phyloP scores from a whole-genome alignment of 2,888 invertebrate genomes.

The Limenitis camilla region DNA sequence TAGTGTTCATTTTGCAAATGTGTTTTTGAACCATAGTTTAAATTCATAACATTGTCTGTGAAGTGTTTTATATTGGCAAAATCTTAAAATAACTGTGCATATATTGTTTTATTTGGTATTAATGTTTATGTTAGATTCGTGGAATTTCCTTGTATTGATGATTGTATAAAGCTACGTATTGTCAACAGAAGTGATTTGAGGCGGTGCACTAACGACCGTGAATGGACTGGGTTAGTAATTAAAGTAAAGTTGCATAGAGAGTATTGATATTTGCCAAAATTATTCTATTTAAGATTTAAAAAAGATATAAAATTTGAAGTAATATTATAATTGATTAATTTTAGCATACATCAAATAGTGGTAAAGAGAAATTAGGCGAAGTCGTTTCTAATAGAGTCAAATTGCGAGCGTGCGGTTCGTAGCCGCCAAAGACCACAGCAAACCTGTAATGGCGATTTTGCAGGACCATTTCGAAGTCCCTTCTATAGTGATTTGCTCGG shows the following conservation, averaged over 20 bases:
- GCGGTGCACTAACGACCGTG: constrained; percentile 71
- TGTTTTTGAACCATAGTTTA: constrained; percentile 37
- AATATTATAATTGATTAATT: constrained; percentile 8
- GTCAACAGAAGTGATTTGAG: constrained; percentile 56
- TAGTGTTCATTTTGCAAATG: constrained; percentile 55
- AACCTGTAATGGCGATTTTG: constrained; percentile 99
- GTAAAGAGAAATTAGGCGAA: constrained; percentile 65
- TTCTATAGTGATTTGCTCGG: constrained; percentile 97
- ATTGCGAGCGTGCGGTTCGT: constrained; percentile 71
- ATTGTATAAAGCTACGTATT: constrained; percentile 55
- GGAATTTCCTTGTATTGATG: constrained; percentile 67
- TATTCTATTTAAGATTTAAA: background rate
- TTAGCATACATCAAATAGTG: constrained; percentile 62
- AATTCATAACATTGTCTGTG: constrained; percentile 17
- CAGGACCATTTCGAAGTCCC: constrained; percentile 99
- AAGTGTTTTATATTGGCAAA: constrained; percentile 18
- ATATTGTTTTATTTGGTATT: constrained; percentile 22
- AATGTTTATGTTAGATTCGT: constrained; percentile 58
- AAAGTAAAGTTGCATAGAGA: constrained; percentile 60
- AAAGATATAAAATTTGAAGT: background rate
- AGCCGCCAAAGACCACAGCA: constrained; percentile 74
- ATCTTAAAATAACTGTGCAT: constrained; percentile 11
- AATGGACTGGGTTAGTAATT: constrained; percentile 54
- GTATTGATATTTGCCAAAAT: constrained; percentile 55
- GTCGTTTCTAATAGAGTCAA: constrained; percentile 70